Conservation (phyloP, 1,140 invertebrate genomes). For the Babylonia areolata region DNA sequence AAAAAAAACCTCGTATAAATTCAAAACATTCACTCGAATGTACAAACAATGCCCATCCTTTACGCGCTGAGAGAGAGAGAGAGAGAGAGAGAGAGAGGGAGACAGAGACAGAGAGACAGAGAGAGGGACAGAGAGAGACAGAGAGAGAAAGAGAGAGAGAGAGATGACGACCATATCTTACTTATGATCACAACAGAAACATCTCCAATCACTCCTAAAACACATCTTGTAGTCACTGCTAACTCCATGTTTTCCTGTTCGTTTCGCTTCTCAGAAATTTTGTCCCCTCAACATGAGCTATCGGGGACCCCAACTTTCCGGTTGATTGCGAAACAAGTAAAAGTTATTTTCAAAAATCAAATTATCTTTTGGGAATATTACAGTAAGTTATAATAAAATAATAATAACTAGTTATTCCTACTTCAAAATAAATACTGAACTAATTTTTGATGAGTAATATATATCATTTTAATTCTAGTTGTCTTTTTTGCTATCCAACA, state of each 20-base stretch:
- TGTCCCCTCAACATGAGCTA: background rate
- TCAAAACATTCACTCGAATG: too few relatives aligned
- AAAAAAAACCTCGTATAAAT: too few relatives aligned
- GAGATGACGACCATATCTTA: background rate
- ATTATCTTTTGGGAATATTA: too few relatives aligned
- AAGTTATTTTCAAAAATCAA: background rate
- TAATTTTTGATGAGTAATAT: background rate
- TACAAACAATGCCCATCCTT: too few relatives aligned
- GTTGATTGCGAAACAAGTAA: background rate
- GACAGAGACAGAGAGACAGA: too few relatives aligned
- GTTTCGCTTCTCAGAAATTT: too few relatives aligned
- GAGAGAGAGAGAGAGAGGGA: too few relatives aligned
- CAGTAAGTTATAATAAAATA: too few relatives aligned
- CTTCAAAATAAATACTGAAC: background rate
- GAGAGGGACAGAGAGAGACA: too few relatives aligned
- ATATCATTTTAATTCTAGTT: background rate
- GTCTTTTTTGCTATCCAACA: background rate
- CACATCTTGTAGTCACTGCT: background rate
- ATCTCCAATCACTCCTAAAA: constrained; percentile 11
- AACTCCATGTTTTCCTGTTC: background rate
- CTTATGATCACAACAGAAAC: constrained; percentile 9
- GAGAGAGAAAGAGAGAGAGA: background rate
- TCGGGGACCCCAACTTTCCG: background rate
- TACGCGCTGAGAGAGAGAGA: too few relatives aligned
- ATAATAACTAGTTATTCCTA: too few relatives aligned